A percentile compares a stretch with the other conserved stretches of the same genome.
Conservation (phyloP, 2,888 invertebrate species). For the Xestobium rufovillosum region DNA sequence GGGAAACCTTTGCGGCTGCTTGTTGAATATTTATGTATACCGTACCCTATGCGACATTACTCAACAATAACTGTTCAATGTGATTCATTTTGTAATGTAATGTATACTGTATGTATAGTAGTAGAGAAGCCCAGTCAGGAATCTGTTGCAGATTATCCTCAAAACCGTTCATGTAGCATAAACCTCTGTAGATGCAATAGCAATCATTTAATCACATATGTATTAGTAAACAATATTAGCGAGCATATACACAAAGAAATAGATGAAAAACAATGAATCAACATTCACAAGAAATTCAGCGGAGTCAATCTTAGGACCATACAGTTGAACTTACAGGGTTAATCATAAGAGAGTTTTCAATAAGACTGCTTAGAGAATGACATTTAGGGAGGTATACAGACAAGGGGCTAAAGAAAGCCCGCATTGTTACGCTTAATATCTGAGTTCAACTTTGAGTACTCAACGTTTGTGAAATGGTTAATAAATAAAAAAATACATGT, state of each 20-base stretch:
- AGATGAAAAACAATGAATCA: too few relatives aligned
- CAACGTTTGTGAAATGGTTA: slow-evolving; percentile 42
- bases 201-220: too few relatives aligned
- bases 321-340: slow-evolving; percentile 41
- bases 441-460: slow-evolving; percentile 42
- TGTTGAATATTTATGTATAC: slow-evolving; percentile 27
- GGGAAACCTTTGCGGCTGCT: too few relatives aligned
- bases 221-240: too few relatives aligned
- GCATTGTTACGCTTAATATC: slow-evolving; percentile 42
- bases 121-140: slow-evolving; percentile 35
- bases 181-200: too few relatives aligned
- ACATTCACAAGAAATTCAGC: too few relatives aligned
- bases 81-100: slow-evolving; percentile 40
- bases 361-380: slow-evolving; percentile 42
- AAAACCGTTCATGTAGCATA: too few relatives aligned
- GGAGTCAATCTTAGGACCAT: slow-evolving; percentile 36
- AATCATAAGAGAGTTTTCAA: slow-evolving; percentile 38
- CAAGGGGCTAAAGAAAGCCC: slow-evolving; percentile 26
- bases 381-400: slow-evolving; percentile 38
- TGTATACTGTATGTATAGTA: slow-evolving; percentile 39
- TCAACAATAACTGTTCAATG: slow-evolving; percentile 39
- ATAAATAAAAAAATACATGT: slow-evolving; percentile 39
- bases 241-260: too few relatives aligned
- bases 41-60: slow-evolving; percentile 31
- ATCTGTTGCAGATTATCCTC: too few relatives aligned